Conservation (phyloP, 2,888 invertebrate genomes). For the Coecobrya sp. region DNA sequence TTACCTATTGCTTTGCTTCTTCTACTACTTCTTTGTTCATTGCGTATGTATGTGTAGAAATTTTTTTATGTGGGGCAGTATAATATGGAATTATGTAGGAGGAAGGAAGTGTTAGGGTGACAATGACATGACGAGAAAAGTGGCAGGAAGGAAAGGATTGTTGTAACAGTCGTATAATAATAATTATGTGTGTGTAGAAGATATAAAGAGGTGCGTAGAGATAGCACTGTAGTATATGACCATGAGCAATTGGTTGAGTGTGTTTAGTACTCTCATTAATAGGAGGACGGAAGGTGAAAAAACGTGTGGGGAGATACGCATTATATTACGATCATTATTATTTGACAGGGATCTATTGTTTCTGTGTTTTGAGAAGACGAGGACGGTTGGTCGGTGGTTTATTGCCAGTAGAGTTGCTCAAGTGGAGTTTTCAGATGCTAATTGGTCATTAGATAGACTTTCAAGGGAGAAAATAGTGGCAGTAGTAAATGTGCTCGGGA, state of each 20-base stretch:
- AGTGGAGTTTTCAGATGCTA: conserved; percentile 38
- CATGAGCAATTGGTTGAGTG: not conserved
- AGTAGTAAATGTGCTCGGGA: not conserved
- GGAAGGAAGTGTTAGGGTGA: not conserved
- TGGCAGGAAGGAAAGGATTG: not conserved
- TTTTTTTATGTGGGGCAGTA: not conserved
- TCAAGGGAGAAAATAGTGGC: conserved; percentile 1
- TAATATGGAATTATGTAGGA: not conserved
- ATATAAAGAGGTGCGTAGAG: not conserved
- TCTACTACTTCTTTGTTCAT: not conserved
- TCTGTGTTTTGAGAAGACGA: not conserved
- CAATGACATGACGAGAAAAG: not conserved
- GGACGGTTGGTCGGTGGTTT: not conserved
- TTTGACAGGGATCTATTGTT: conserved; percentile 16
- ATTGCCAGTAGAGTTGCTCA: not conserved
- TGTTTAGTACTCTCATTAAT: conserved; percentile 8
- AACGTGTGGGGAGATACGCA: not conserved
- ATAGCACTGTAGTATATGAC: not conserved
- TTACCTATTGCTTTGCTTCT: not conserved
- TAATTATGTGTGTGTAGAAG: not conserved
- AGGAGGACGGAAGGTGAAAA: not conserved
- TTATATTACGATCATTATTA: conserved; percentile 7
- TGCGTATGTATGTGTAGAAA: not conserved
- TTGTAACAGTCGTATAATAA: not conserved
- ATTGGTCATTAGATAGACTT: conserved; percentile 69